Percentiles rank a stretch among this genome's conserved stretches.
Evolutionary conservation across 2,113 vertebrate species (phyloP).

Genomic region (Mormoops blainvillei): DNA sequence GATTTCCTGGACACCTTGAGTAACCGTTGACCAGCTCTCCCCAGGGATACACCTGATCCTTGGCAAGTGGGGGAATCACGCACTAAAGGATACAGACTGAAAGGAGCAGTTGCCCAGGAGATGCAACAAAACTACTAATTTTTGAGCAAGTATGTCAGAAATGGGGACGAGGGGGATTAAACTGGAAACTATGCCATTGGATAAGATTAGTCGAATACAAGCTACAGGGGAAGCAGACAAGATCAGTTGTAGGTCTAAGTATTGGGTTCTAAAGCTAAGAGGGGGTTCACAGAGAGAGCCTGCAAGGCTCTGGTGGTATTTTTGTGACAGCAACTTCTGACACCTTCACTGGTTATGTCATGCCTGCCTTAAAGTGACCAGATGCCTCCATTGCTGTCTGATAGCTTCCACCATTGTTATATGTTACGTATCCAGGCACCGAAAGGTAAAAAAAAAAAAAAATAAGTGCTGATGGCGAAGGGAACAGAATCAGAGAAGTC

Average conservation of each 20-base stretch:
- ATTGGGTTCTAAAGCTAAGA: neutral
- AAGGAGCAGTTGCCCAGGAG: neutral
- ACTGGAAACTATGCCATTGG: neutral
- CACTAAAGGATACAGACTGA: neutral
- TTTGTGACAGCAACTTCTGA: neutral
- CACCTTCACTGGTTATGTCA: neutral
- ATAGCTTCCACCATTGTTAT: neutral
- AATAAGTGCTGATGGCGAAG: neutral
- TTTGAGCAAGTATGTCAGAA: neutral
- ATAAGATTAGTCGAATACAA: neutral
- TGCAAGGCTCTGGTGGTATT: neutral
- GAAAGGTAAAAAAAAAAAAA: neutral
- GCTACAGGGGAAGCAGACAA: neutral
- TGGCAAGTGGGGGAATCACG: neutral
- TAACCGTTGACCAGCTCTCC: neutral
- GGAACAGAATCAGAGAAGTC: neutral
- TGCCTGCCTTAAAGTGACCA: neutral
- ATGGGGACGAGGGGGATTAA: neutral
- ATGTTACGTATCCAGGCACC: neutral
- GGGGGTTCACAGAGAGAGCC: neutral
- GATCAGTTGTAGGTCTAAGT: neutral
- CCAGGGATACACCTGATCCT: neutral
- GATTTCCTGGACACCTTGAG: neutral
- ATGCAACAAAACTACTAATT: neutral
- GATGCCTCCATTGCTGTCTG: neutral